Base-by-base conservation (phyloP, 2,888 invertebrate genomes). In the Cheilosia soror region DNA sequence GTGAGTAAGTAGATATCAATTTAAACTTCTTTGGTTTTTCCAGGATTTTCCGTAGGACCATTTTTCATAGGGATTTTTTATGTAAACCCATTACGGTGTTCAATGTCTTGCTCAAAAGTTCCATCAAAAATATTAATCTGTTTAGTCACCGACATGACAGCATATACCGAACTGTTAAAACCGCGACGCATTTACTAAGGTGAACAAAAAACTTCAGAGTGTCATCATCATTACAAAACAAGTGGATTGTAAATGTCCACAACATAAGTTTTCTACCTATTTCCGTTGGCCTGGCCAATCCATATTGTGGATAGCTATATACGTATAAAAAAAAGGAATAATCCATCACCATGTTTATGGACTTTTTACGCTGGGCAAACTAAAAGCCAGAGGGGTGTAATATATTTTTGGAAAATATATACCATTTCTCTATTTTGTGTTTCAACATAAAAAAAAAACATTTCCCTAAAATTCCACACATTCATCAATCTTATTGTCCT, bases 401-500 rank as follows among this genome's bases (percentile, higher is more conserved):
- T 63, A 47, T 71, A 40, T 63, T 63, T 57, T 37, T 20, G 44
- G 62, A 49, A 55, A 71, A 47, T 15, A 15, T 47, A 15, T 47
- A 7, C n/a, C n/a, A n/a, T 9, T 47, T 47, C 27, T 69, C 27
- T 51, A 42, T 68, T 51, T 15, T 58, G 29, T 75, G 13, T 11
- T 37, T 6, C 9, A 63, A 9, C 25, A 58, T 55, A 75, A 51
- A 27, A 27, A 27, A 13, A 25, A 25, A 75, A 20, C 44, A 53
- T 33, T 69, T 29, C 40, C 47, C 69, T 63, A 20, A 31, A 33
- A 62, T 62, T 75, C 63, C 49, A 58, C 55, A 58, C 68, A 75
- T 81, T 81, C 75, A 81, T 75, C 80, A 81, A 81, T 81, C 80
- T 81, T 75, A 7, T 58, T 37, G n/a, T 62, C 29, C 42, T 44